Base-by-base conservation (phyloP, 2,113 vertebrate species). In the Hemibagrus wyckioides region DNA sequence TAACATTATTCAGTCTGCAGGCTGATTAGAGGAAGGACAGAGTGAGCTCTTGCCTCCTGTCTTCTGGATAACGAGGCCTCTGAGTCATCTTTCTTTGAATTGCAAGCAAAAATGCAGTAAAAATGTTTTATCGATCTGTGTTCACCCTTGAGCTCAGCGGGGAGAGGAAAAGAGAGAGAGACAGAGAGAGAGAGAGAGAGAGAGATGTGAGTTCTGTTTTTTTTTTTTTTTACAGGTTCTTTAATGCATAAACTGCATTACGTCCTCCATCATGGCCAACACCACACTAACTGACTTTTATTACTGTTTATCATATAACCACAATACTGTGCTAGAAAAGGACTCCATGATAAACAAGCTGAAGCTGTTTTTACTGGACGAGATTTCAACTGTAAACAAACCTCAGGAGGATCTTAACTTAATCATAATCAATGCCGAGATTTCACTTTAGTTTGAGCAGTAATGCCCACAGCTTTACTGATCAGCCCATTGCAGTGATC, bases 71-170 rank as follows among this genome's bases (percentile, higher is more conserved):
- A 88, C 61, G 77, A 88, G 76, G 80, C 87, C 56, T 89, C 76
- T 79, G 69, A 91, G 76, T 88, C 75, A 89, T 65, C 84, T 77
- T 84, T 88, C 81, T 88, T 91, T 86, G 41, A 88, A 88, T 82
- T 82, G 57, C 75, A 81, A 54, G 85, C 67, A 84, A 83, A 87
- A 89, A 88, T 84, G 85, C 69, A 87, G 71, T 86, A 44, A 52
- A 65, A 84, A 84, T 88, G 82, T 88, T 88, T 67, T 65, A 91
- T 85, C 50, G 69, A 88, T 86, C 86, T 11, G 76, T 80, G 61
- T 82, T 50, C 39, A 71, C 81, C 59, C 14, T 15, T 36, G 54
- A 56, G 63, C 69, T 83, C 67, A 59, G 71, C 15, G 3, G n/a
- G 14, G 57, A 30, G 30, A 75, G 56, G 33, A 41, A 75, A 41